Evolutionary conservation across 2,797 vertebrate genomes (phyloP).

Genomic region (Decapterus maruadsi): DNA sequence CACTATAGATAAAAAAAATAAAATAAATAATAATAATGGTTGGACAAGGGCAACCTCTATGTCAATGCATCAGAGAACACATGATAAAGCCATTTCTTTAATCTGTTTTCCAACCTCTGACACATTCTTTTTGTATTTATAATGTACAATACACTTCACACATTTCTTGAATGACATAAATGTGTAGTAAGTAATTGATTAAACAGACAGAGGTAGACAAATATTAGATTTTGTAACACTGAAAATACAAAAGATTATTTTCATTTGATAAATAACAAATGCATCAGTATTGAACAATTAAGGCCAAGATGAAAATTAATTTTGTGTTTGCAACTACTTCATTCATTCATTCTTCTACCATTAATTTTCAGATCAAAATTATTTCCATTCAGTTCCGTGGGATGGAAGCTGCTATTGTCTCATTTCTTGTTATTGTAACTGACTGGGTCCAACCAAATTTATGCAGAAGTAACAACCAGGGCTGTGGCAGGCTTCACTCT

Average conservation of each 20-base stretch:
- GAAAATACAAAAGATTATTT: not conserved
- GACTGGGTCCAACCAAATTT: slow-evolving; percentile 3
- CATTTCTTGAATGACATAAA: not conserved
- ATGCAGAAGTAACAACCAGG: slow-evolving; percentile 26
- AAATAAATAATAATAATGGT: slow-evolving; percentile 63
- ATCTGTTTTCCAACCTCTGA: slow-evolving; percentile 16
- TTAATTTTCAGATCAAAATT: not conserved
- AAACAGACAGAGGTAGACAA: not conserved
- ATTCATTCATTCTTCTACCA: not conserved
- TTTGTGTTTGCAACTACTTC: not conserved
- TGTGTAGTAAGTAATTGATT: slow-evolving; percentile 13
- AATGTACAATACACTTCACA: not conserved
- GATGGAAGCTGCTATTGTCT: slow-evolving; percentile 3
- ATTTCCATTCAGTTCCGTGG: slow-evolving; percentile 2
- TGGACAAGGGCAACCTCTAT: slow-evolving; percentile 41
- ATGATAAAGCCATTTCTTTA: slow-evolving; percentile 10
- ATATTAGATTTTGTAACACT: not conserved
- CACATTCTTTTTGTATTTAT: not conserved
- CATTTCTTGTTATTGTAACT: slow-evolving; percentile 22
- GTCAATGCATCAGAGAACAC: slow-evolving; percentile 32
- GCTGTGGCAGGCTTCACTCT: slow-evolving; percentile 17
- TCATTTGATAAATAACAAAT: slow-evolving; percentile 1
- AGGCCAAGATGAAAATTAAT: not conserved
- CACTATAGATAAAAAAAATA: slow-evolving; percentile 56
- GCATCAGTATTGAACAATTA: not conserved